Percentiles rank a stretch among this genome's conserved stretches.
Conservation (phyloP, 2,888 invertebrate genomes). For the Actias luna region DNA sequence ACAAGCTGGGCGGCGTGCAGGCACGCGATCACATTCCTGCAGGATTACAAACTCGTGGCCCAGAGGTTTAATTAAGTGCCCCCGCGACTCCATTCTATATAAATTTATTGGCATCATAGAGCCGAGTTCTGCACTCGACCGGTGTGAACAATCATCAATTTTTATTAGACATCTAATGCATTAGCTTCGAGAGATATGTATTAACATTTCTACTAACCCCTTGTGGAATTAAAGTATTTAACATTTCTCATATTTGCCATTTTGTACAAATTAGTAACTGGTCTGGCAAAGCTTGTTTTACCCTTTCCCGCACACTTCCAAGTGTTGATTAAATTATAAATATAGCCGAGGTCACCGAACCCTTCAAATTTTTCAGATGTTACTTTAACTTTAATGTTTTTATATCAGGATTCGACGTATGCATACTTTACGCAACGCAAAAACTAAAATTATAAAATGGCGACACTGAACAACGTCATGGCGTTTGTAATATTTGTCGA, state of each 20-base stretch:
- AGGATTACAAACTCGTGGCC: constrained; percentile 57
- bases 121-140: constrained; percentile 15
- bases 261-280: no score
- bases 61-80: constrained; percentile 55
- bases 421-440: neutral
- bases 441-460: neutral
- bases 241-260: no score
- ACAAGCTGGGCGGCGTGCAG: constrained; percentile 27
- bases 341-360: no score
- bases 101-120: constrained; percentile 57
- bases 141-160: constrained; percentile 6
- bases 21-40: constrained; percentile 44
- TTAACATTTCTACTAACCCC: neutral
- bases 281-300: no score
- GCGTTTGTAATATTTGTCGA: neutral
- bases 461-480: neutral
- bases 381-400: neutral
- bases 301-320: no score
- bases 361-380: no score
- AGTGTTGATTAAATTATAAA: no score
- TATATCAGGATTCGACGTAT: neutral
- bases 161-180: constrained; percentile 22
- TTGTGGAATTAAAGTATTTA: neutral
- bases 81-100: constrained; percentile 60
- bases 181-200: constrained; percentile 13